These are phyloP conservation scores for Neomonachus schauinslandi DNA, from an alignment of 2,113 vertebrate species.

Conservation along the genomic window DNA sequence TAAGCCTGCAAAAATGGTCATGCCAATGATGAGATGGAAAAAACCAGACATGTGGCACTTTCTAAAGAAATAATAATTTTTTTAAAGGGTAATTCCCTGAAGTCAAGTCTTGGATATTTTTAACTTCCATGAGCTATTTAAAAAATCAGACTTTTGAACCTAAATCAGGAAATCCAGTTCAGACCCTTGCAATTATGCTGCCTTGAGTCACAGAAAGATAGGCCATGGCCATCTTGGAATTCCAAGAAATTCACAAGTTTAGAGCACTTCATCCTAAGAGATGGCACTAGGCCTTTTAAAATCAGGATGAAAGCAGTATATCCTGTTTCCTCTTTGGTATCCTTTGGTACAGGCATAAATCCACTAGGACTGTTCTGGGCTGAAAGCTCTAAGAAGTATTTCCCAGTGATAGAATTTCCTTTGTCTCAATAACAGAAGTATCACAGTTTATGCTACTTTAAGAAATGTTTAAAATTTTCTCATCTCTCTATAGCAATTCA, in stretches of 20 bases:
- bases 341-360: neutral
- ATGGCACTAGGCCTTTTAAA: neutral
- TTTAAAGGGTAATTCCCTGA: constrained; percentile 57
- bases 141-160: constrained; percentile 60
- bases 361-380: neutral
- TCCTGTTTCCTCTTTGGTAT: neutral
- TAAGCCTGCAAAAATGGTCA: constrained; percentile 56
- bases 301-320: neutral
- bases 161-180: constrained; percentile 58
- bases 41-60: constrained; percentile 36
- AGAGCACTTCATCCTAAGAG: neutral
- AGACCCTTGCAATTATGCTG: neutral
- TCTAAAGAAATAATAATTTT: constrained; percentile 65
- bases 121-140: constrained; percentile 62
- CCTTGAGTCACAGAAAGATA: neutral
- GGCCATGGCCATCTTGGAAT: neutral
- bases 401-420: neutral
- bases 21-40: constrained; percentile 65
- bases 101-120: constrained; percentile 61
- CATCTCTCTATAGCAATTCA: neutral
- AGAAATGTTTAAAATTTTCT: neutral
- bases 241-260: neutral
- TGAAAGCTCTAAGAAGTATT: neutral
- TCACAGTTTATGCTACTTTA: neutral
- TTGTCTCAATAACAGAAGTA: neutral